phyloP scores from a whole-genome alignment of 1,140 invertebrate species.

The Amphibalanus amphitrite region DNA sequence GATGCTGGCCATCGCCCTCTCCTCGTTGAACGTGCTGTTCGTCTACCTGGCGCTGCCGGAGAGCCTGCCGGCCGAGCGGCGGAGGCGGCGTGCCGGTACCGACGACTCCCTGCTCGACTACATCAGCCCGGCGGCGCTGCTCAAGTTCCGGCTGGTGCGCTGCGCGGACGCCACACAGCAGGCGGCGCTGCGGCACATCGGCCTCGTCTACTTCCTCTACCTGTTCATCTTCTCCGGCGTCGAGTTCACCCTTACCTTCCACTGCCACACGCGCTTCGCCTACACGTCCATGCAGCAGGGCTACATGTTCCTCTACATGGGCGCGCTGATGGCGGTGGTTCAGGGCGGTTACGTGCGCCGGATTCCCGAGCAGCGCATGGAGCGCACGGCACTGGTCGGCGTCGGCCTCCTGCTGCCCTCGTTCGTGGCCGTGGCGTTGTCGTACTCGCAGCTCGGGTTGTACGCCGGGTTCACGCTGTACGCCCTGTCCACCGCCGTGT shows the following conservation, averaged over 20 bases:
- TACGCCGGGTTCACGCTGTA: conserved; percentile 73
- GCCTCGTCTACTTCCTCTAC: conserved; percentile 81
- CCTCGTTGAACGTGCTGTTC: conserved; percentile 59
- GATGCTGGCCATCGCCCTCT: conserved; percentile 58
- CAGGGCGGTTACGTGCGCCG: conserved; percentile 78
- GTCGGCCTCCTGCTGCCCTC: conserved; percentile 73
- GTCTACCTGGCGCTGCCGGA: conserved; percentile 61
- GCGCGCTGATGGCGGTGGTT: conserved; percentile 77
- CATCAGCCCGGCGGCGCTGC: conserved; percentile 2
- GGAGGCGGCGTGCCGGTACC: conserved; percentile 20
- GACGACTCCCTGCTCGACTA: conserved; percentile 8
- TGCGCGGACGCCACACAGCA: conserved; percentile 31
- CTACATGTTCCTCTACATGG: conserved; percentile 90
- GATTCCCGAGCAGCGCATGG: conserved; percentile 38
- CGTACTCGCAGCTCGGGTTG: conserved; percentile 37
- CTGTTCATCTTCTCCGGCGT: conserved; percentile 92
- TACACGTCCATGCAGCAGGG: conserved; percentile 93
- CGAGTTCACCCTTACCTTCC: conserved; percentile 93
- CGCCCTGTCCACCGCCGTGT: conserved; percentile 82
- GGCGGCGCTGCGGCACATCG: conserved; percentile 48
- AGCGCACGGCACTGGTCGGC: conserved; percentile 52
- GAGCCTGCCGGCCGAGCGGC: conserved; percentile 53
- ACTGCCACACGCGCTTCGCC: conserved; percentile 80
- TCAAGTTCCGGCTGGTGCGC: conserved; percentile 5
- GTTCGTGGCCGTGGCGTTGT: conserved; percentile 67